A percentile compares a stretch with the other conserved stretches of the same genome.
phyloP scores from a whole-genome alignment of 2,113 vertebrate species.

The Microtus montanus region DNA sequence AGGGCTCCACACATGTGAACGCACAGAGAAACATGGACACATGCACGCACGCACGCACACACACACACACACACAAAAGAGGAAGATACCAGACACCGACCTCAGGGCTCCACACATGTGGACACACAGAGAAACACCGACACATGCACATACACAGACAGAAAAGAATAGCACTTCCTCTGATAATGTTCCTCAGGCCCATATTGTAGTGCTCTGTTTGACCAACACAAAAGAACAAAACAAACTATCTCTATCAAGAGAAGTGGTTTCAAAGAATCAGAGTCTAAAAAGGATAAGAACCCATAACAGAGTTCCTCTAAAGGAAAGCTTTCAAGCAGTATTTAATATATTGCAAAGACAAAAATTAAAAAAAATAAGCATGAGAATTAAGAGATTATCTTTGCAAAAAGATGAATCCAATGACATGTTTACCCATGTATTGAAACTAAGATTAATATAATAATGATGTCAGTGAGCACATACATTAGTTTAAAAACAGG shows the following conservation, averaged over 20 bases:
- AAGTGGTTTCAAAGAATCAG: not conserved
- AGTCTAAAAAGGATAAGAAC: not conserved
- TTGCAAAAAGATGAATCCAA: slow-evolving; percentile 37
- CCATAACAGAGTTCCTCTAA: not conserved
- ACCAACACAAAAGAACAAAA: not conserved
- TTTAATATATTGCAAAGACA: slow-evolving; percentile 35
- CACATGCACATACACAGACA: not conserved
- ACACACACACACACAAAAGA: not conserved
- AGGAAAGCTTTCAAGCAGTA: slow-evolving; percentile 26
- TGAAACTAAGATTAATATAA: slow-evolving; percentile 36
- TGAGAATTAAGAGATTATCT: slow-evolving; percentile 32
- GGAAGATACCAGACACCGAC: not conserved
- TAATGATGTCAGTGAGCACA: not conserved
- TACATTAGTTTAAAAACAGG: slow-evolving; percentile 58
- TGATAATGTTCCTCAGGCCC: not conserved
- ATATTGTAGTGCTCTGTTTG: not conserved
- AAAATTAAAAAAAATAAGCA: not conserved
- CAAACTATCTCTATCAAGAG: not conserved
- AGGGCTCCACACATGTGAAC: not conserved
- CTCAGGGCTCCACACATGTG: not conserved
- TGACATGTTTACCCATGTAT: slow-evolving; percentile 46
- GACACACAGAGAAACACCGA: not conserved
- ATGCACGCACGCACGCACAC: not conserved
- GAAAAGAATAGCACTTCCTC: not conserved
- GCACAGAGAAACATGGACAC: not conserved